Evolutionary conservation across 2,797 vertebrate genomes (phyloP).

Genomic region (Parauchenoglanis punctatus): DNA sequence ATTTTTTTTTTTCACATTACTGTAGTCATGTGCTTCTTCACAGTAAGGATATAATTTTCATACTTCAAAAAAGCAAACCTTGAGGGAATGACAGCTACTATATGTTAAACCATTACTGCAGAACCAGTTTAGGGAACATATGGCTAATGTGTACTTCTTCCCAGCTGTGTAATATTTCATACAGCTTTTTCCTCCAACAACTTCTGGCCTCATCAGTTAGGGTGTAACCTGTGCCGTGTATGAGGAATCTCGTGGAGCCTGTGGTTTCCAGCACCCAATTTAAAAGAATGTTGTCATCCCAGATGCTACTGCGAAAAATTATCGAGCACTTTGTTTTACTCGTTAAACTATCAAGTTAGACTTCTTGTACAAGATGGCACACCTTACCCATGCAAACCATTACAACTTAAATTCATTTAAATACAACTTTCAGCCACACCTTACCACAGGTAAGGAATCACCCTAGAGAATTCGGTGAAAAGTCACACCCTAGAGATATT

Average conservation of each 20-base stretch:
- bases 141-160: background rate
- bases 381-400: constrained; percentile 18
- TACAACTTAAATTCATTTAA: constrained; percentile 29
- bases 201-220: background rate
- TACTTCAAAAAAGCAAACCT: background rate
- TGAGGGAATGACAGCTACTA: background rate
- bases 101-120: background rate
- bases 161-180: background rate
- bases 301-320: background rate
- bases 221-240: background rate
- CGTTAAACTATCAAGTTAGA: background rate
- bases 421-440: constrained; percentile 29
- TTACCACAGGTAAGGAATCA: background rate
- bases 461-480: background rate
- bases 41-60: background rate
- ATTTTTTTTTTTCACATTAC: background rate
- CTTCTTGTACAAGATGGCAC: background rate
- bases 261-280: background rate
- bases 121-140: background rate
- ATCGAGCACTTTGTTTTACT: background rate
- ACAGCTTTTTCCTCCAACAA: background rate
- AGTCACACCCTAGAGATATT: constrained; percentile 22
- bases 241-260: constrained; percentile 1
- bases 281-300: background rate
- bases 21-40: background rate